Evolutionary conservation across 2,113 vertebrate genomes (phyloP), one percentile per base, ranked within the genome.

Genomic region (Lepus timidus): DNA sequence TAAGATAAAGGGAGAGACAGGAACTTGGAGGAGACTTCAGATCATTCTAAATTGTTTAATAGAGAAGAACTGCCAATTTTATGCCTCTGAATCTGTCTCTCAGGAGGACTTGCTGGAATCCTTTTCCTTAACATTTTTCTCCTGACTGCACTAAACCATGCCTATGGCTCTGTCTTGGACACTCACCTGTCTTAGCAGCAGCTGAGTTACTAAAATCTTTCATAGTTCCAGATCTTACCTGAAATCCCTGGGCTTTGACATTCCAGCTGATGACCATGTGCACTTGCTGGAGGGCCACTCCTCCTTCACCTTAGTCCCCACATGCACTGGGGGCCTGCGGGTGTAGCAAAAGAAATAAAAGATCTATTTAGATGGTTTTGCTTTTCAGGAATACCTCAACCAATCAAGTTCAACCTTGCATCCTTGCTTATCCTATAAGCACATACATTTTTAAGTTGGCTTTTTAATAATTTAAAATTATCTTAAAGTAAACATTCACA

Each of bases 1-100:
- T 90, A 73, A 97, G 87, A 94, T 92, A 51, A 75, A 96, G 27
- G 23, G 86, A 96, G 74, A 88, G 71, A 70, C 71, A 61, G 65
- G 70, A 91, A 94, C 36, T 94, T 90, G 85, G 4, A 79, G 64
- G 80, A 88, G 49, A 96, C 39, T 68, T 61, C 87, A 65, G 36
- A 88, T 20, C 11, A 62, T 49, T 29, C 5, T 29, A 85, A 84
- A 91, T 76, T 52, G 83, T 84, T 62, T 95, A 61, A 73, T 61
- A 25, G 25, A 79, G 27, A 96, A 79, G 17, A 87, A 78, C 80
- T 93, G 44, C 25, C 93, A 65, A 81, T 83, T 11, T 10, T 82
- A 64, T 93, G 14, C 12, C 31, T 25, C 55, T 80, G 71, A 27
- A 51, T 96, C 4, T 71, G 44, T 89, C 49, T 73, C 71, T 91